Conservation (phyloP, 2,797 vertebrate genomes). For the Martes flavigula region DNA sequence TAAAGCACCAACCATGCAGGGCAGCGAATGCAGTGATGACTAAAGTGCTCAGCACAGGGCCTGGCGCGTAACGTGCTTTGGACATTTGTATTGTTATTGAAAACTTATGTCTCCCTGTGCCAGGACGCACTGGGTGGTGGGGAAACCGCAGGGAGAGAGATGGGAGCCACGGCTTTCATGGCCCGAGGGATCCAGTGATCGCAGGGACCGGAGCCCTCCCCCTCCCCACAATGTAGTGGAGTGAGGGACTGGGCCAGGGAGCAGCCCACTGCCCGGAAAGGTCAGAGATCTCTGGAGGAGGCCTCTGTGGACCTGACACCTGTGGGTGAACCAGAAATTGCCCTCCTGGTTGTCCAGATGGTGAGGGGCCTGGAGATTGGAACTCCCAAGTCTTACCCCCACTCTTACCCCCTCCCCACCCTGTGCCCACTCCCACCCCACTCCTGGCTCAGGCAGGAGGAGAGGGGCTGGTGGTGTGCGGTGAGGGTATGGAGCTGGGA, state of each 20-base stretch:
- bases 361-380: background rate
- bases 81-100: background rate
- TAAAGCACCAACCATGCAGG: background rate
- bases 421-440: background rate
- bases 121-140: background rate
- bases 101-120: accelerated
- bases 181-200: background rate
- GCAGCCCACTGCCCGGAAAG: too few relatives aligned
- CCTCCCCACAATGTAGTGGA: background rate
- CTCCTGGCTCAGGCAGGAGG: background rate
- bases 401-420: too few relatives aligned
- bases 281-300: background rate
- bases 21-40: background rate
- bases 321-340: background rate
- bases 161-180: background rate
- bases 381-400: background rate
- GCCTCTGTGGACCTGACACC: background rate
- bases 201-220: background rate
- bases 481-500: background rate
- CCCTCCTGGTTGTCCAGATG: too few relatives aligned
- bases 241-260: background rate
- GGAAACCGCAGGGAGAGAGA: background rate
- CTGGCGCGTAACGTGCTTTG: accelerated
- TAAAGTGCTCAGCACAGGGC: background rate
- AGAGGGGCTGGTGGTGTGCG: background rate